Evolutionary conservation across 35 echinoderm and acorn worm species (phyloP).

Genomic region (Chiridota heheva): DNA sequence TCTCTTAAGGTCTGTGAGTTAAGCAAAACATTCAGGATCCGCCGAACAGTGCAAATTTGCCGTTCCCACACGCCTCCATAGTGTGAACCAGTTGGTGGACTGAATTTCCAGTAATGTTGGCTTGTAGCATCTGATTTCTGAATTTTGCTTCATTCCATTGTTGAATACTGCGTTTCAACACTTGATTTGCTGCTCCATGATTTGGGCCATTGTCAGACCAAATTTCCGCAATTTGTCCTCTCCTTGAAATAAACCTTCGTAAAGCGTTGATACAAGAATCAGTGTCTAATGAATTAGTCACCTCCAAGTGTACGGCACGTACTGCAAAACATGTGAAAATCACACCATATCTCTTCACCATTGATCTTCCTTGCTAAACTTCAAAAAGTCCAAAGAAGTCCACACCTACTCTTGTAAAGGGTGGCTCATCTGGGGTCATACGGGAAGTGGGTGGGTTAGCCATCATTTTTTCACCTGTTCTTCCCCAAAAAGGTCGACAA

Average conservation of each 20-base stretch:
- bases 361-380: slow-evolving; percentile 48
- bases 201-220: slow-evolving; percentile 54
- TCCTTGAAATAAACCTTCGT: slow-evolving; percentile 38
- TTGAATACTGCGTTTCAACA: slow-evolving; percentile 7
- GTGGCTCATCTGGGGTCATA: slow-evolving; percentile 41
- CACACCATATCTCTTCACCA: slow-evolving; percentile 65
- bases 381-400: slow-evolving; percentile 63
- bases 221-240: slow-evolving; percentile 37
- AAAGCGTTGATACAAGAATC: slow-evolving; percentile 65
- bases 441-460: slow-evolving; percentile 16
- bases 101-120: slow-evolving; percentile 31
- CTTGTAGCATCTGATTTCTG: background rate
- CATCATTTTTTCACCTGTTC: slow-evolving; percentile 46
- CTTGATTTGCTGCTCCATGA: slow-evolving; percentile 23
- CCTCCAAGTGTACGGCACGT: slow-evolving; percentile 63
- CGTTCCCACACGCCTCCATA: slow-evolving; percentile 68
- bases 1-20: background rate
- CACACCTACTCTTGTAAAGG: slow-evolving; percentile 40
- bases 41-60: slow-evolving; percentile 40
- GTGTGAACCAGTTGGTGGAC: slow-evolving; percentile 40
- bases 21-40: slow-evolving; percentile 23
- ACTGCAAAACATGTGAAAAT: slow-evolving; percentile 57
- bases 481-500: slow-evolving; percentile 13
- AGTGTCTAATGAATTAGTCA: slow-evolving; percentile 32
- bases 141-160: slow-evolving; percentile 14